Evolutionary conservation across 1,140 invertebrate genomes (phyloP).

Genomic region (Drosophila murphyi): DNA sequence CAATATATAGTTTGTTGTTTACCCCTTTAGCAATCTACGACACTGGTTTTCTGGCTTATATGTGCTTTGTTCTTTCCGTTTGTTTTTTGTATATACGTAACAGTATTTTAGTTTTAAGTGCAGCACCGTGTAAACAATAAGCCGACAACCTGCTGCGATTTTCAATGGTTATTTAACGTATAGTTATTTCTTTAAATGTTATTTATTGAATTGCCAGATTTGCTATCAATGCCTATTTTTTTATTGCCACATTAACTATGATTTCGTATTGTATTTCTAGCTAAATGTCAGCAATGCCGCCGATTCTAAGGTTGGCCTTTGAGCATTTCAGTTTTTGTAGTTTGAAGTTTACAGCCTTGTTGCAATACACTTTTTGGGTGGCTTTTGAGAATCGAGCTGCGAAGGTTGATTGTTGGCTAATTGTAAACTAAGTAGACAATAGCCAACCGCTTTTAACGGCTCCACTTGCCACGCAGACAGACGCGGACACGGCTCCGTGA

Average conservation of each 20-base stretch:
- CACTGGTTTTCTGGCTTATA: background rate
- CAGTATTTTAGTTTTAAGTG: slow-evolving; percentile 25
- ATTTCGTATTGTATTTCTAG: slow-evolving; percentile 16
- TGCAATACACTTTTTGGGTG: slow-evolving; percentile 1
- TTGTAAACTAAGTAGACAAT: slow-evolving; percentile 32
- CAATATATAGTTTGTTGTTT: too few species aligned
- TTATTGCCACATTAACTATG: slow-evolving; percentile 22
- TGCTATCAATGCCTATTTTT: slow-evolving; percentile 30
- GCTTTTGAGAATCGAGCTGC: slow-evolving; percentile 30
- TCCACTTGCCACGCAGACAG: slow-evolving; percentile 13
- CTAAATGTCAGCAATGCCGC: slow-evolving; percentile 54
- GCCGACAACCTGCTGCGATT: slow-evolving; percentile 44
- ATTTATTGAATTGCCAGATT: slow-evolving; percentile 47
- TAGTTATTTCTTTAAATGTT: slow-evolving; percentile 55
- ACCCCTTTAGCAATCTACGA: too few species aligned
- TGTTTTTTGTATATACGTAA: slow-evolving; percentile 16
- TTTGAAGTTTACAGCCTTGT: slow-evolving; percentile 25
- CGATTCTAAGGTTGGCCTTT: slow-evolving; percentile 42
- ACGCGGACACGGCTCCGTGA: slow-evolving; percentile 41
- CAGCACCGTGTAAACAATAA: slow-evolving; percentile 28
- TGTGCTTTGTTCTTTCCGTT: slow-evolving; percentile 9
- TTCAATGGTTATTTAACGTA: slow-evolving; percentile 27
- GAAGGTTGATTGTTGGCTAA: slow-evolving; percentile 46
- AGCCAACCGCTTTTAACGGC: slow-evolving; percentile 10
- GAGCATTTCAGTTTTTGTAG: background rate